Evolutionary conservation across 2,797 vertebrate genomes (phyloP), one percentile per base, ranked within the genome.

Genomic region (Clarias laeviceps): DNA sequence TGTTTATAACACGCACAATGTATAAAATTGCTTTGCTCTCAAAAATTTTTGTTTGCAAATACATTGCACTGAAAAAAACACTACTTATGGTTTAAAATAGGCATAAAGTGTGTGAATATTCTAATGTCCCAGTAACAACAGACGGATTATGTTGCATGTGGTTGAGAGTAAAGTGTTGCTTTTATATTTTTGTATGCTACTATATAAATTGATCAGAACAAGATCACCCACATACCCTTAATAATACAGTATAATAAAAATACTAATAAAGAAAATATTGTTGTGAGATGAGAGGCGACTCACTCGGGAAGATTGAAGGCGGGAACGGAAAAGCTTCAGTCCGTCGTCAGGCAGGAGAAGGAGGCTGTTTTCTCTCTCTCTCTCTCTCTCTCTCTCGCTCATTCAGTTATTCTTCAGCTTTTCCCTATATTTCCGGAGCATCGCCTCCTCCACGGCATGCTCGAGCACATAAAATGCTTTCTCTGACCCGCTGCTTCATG

Each of bases 361-460:
- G 68, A 72, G 66, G 61, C 61, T 83, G 40, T 5, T 76, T n/a
- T 56, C 45, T 74, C 27, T 74, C 45, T 74, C 50, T 76, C 29
- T 77, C 54, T 59, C 76, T 78, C 76, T 79, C 57, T 61, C 57
- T 62, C 32, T 79, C 20, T 79, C 76, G 40, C 22, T 79, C 57
- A 50, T 37, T 80, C 78, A 50, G 85, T 66, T 84, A 84, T 34
- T 84, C 69, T 80, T 83, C 40, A 40, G 64, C 29, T 79, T 59
- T 72, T 54, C 57, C 32, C 64, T 59, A 20, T 40, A 70, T 82
- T 57, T 78, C 59, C 83, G 74, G 45, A 78, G 84, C 82, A 61
- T 83, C 82, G 72, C 8, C 50, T 45, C 82, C 88, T 76, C 27
- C 87, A 73, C 24, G 57, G 82, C 83, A 87, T 61, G 88, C 92